Evolutionary conservation across 2,888 invertebrate species (phyloP).

Genomic region (Drosophila siamana): DNA sequence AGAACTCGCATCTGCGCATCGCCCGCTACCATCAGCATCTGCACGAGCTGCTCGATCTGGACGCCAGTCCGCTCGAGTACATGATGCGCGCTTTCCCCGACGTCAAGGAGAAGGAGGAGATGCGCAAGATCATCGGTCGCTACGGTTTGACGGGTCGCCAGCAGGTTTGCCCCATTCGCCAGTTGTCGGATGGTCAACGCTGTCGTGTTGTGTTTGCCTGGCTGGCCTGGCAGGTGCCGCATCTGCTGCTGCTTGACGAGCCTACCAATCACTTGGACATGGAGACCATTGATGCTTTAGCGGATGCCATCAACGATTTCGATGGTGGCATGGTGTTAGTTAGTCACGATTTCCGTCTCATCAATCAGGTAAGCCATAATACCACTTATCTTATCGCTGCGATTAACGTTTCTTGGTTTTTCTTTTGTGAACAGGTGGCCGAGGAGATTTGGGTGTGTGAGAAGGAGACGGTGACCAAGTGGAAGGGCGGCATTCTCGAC

Average conservation of each 20-base stretch:
- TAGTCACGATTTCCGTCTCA: slow-evolving; percentile 99
- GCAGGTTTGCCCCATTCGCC: slow-evolving; percentile 89
- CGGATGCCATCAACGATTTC: slow-evolving; percentile 98
- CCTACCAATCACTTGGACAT: slow-evolving; percentile 98
- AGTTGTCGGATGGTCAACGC: slow-evolving; percentile 97
- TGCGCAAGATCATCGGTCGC: slow-evolving; percentile 99
- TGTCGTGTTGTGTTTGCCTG: slow-evolving; percentile 99
- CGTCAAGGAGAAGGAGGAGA: slow-evolving; percentile 98
- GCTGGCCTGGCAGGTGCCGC: slow-evolving; percentile 98
- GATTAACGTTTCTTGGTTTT: not conserved
- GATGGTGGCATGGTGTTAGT: slow-evolving; percentile 99
- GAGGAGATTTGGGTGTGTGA: slow-evolving; percentile 99
- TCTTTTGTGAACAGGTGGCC: slow-evolving; percentile 91
- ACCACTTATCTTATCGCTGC: not conserved
- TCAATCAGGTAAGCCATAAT: slow-evolving; percentile 93
- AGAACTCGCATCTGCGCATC: slow-evolving; percentile 98
- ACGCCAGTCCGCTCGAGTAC: slow-evolving; percentile 97
- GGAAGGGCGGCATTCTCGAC: slow-evolving; percentile 97
- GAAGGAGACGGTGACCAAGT: slow-evolving; percentile 97
- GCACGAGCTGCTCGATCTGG: slow-evolving; percentile 97
- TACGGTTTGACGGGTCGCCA: slow-evolving; percentile 99
- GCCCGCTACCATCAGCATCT: slow-evolving; percentile 99
- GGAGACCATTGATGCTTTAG: slow-evolving; percentile 99
- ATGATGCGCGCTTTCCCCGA: slow-evolving; percentile 99
- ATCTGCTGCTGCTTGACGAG: slow-evolving; percentile 92